phyloP scores from a whole-genome alignment of 1,140 invertebrate species.

The Drosophila kurseongensis region DNA sequence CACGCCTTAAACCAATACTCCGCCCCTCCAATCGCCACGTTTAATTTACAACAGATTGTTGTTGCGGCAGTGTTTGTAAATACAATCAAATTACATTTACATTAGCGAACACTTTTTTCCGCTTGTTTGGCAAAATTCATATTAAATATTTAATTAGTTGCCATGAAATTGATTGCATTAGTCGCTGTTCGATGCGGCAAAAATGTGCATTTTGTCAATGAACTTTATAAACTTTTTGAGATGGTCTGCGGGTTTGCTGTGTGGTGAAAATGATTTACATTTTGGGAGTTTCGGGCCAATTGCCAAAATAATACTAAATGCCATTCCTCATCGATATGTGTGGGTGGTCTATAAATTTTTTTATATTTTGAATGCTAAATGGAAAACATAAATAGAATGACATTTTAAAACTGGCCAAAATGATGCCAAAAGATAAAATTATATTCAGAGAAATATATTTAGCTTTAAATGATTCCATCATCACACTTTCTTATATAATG shows the following conservation, averaged over 20 bases:
- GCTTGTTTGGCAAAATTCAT: conserved; percentile 38
- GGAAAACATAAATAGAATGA: background rate
- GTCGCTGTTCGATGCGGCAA: conserved; percentile 11
- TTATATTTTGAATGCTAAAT: background rate
- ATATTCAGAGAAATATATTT: background rate
- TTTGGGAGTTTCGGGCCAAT: conserved; percentile 2
- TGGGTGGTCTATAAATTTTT: conserved; percentile 31
- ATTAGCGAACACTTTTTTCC: conserved; percentile 35
- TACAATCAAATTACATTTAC: conserved; percentile 54
- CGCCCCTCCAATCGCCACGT: background rate
- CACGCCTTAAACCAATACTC: conserved; percentile 19
- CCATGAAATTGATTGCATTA: conserved; percentile 57
- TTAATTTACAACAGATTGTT: conserved; percentile 43
- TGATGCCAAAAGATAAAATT: conserved; percentile 2
- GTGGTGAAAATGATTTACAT: background rate
- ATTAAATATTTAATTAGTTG: conserved; percentile 63
- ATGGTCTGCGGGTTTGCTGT: background rate
- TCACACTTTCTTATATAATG: background rate
- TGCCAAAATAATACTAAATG: conserved; percentile 13
- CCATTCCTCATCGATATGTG: background rate
- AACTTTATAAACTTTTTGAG: conserved; percentile 45
- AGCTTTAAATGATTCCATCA: background rate
- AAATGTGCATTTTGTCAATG: conserved; percentile 41
- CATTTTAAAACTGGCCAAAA: background rate
- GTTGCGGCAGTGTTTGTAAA: conserved; percentile 45